phyloP scores from a whole-genome alignment of 2,888 invertebrate genomes.

The Amorpha juglandis region DNA sequence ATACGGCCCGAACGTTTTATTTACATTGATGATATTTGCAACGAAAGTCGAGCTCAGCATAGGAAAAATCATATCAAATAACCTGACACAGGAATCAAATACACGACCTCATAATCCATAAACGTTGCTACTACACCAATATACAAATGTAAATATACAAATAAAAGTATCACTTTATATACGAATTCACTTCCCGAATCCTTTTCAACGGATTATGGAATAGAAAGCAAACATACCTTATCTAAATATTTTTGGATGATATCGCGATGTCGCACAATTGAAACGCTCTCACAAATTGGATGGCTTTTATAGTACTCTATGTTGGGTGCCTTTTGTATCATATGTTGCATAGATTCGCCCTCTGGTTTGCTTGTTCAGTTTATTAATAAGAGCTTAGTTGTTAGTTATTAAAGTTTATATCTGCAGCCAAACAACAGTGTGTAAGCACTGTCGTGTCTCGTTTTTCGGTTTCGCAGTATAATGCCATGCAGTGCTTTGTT shows the following conservation, averaged over 20 bases:
- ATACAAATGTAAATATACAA: neutral
- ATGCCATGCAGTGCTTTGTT: no score
- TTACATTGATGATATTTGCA: no score
- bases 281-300: slow-evolving; percentile 54
- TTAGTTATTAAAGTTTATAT: no score
- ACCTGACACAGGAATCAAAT: no score
- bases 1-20: no score
- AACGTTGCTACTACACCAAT: no score
- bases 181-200: slow-evolving; percentile 45
- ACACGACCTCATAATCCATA: no score
- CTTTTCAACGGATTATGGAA: slow-evolving; percentile 62
- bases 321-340: slow-evolving; percentile 6
- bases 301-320: slow-evolving; percentile 45
- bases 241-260: slow-evolving; percentile 53
- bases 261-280: slow-evolving; percentile 40
- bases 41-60: no score
- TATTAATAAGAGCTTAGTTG: neutral
- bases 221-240: slow-evolving; percentile 65
- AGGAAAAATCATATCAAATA: neutral
- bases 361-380: neutral
- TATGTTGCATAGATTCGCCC: neutral
- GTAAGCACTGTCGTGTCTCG: no score
- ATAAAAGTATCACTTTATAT: neutral
- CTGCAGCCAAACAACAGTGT: neutral
- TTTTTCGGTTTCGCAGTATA: no score